A percentile compares a stretch with the other conserved stretches of the same genome.
phyloP scores from a whole-genome alignment of 2,113 vertebrate genomes.

The Lepus europaeus region DNA sequence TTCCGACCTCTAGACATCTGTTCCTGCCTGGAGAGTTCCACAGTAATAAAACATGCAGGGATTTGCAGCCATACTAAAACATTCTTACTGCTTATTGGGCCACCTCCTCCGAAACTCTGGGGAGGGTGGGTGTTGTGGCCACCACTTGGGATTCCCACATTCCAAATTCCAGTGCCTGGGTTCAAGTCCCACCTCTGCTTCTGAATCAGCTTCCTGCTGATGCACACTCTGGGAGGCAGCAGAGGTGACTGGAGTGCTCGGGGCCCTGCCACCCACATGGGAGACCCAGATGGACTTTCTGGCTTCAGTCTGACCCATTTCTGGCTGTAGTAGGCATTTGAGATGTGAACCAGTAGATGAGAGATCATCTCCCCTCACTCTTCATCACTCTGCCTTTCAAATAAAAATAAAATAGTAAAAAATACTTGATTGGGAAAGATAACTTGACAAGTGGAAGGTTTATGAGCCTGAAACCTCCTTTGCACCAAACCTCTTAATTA shows the following conservation, averaged over 20 bases:
- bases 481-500: neutral
- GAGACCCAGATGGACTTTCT: no score
- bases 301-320: no score
- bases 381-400: no score
- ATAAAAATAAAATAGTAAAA: no score
- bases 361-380: no score
- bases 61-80: neutral
- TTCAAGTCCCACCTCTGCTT: neutral
- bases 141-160: neutral
- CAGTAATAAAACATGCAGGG: neutral
- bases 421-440: neutral
- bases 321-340: no score
- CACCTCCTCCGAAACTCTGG: neutral
- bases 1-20: neutral
- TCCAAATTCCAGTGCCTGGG: neutral
- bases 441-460: constrained; percentile 17
- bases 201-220: no score
- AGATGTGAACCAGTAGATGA: no score
- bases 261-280: no score
- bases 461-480: neutral
- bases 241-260: no score
- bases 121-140: no score
- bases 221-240: no score
- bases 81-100: neutral
- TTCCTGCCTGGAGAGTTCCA: neutral